Evolutionary conservation across 2,888 invertebrate genomes (phyloP).

Genomic region (Euplagia quadripunctaria): DNA sequence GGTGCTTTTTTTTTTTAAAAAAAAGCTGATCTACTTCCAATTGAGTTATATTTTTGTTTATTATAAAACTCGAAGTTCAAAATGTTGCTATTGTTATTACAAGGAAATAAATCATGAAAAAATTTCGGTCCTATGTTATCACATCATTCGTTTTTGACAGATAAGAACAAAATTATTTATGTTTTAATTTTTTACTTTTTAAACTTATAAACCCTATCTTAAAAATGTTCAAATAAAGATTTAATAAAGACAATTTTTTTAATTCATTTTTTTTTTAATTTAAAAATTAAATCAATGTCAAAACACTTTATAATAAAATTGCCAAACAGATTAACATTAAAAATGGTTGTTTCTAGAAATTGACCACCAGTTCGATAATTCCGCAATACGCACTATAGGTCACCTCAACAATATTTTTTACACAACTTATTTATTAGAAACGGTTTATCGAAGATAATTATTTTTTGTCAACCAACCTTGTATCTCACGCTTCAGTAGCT

Average conservation of each 20-base stretch:
- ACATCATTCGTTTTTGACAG: too few species aligned
- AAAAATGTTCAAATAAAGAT: too few species aligned
- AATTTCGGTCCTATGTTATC: background rate
- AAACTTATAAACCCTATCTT: too few species aligned
- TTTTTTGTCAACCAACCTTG: slow-evolving; percentile 74
- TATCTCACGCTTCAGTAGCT: slow-evolving; percentile 74
- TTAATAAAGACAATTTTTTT: too few species aligned
- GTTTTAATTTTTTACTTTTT: too few species aligned
- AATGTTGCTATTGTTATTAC: slow-evolving; percentile 44
- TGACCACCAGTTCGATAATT: background rate
- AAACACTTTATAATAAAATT: background rate
- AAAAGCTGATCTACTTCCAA: slow-evolving; percentile 45
- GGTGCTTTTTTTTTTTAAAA: slow-evolving; percentile 16
- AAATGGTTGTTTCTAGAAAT: background rate
- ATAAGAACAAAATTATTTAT: too few species aligned
- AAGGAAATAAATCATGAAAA: background rate
- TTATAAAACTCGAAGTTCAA: slow-evolving; percentile 37
- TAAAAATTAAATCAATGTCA: too few species aligned
- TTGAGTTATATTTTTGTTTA: slow-evolving; percentile 20
- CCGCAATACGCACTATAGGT: slow-evolving; percentile 15
- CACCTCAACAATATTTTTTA: slow-evolving; percentile 43
- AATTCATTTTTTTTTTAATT: too few species aligned
- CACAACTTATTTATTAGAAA: slow-evolving; percentile 62
- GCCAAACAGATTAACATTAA: background rate
- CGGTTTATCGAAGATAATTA: slow-evolving; percentile 58